A percentile compares a stretch with the other conserved stretches of the same genome.
These are phyloP conservation scores for Alexandromys fortis DNA, from an alignment of 2,113 vertebrate genomes.

Conservation along the genomic window DNA sequence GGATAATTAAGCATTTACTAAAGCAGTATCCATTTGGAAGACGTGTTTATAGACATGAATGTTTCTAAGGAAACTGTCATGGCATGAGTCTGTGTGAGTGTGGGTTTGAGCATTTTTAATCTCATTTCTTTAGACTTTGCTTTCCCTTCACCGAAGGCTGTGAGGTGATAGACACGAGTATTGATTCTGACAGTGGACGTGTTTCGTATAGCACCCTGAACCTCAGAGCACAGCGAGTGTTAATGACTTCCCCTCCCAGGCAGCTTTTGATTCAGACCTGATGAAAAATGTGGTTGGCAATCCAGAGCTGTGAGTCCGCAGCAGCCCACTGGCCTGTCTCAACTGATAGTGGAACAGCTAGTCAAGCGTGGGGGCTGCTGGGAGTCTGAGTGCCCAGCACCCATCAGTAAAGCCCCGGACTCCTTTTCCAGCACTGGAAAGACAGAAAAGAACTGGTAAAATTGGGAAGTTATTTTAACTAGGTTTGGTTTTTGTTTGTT, in stretches of 20 bases:
- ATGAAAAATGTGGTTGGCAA: conserved; percentile 39
- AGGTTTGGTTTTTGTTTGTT: not conserved
- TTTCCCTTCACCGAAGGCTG: conserved; percentile 27
- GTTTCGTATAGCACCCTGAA: conserved; percentile 59
- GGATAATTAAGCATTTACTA: conserved; percentile 1
- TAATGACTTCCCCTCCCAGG: conserved; percentile 65
- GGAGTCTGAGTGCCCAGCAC: too few relatives aligned
- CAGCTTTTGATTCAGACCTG: conserved; percentile 62
- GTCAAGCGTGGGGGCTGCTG: not conserved
- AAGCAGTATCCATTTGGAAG: not conserved
- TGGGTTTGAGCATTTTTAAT: conserved; percentile 40
- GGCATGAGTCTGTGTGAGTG: not conserved
- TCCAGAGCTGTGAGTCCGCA: not conserved
- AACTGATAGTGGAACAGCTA: not conserved
- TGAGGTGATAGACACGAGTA: conserved; percentile 64
- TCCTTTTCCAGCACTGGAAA: not conserved
- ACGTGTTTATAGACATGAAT: not conserved
- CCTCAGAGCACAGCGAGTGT: conserved; percentile 59
- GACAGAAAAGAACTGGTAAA: conserved; percentile 6
- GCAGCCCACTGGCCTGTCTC: not conserved
- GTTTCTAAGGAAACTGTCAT: conserved; percentile 5
- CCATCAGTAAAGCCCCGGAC: not conserved
- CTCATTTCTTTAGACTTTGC: conserved; percentile 35
- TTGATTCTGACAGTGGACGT: conserved; percentile 69
- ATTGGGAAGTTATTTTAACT: not conserved